Conservation (phyloP, 1,140 invertebrate species). For the Eupeodes corollae region DNA sequence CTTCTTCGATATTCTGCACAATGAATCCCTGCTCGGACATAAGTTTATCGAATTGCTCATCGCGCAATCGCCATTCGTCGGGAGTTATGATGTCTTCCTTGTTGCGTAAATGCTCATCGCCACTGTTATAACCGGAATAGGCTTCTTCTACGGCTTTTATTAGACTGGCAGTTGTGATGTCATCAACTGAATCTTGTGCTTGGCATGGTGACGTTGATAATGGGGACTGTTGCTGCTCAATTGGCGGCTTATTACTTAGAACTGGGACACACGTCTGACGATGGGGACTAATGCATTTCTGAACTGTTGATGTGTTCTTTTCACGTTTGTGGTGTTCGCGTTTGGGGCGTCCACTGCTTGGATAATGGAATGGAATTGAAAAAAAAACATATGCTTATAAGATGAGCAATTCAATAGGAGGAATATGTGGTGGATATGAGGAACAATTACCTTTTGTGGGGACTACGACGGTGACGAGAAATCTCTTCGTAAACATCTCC, state of each 20-base stretch:
- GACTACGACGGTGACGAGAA: conserved; percentile 30
- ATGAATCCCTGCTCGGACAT: conserved; percentile 59
- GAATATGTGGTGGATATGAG: not conserved
- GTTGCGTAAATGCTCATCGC: conserved; percentile 58
- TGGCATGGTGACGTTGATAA: not conserved
- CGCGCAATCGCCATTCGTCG: conserved; percentile 51
- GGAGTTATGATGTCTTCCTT: conserved; percentile 43
- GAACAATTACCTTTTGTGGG: conserved; percentile 25
- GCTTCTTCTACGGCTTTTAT: conserved; percentile 30
- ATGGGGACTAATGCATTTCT: conserved; percentile 23
- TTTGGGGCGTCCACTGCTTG: conserved; percentile 23
- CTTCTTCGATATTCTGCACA: conserved; percentile 82
- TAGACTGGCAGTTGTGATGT: conserved; percentile 13
- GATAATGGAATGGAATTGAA: not conserved
- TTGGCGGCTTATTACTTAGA: not conserved
- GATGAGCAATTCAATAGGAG: not conserved
- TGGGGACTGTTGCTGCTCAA: not conserved
- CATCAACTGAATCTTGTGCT: not conserved
- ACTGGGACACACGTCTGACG: not conserved
- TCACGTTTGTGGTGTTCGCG: conserved; percentile 28
- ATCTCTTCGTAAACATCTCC: conserved; percentile 31
- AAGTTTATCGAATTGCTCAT: conserved; percentile 58
- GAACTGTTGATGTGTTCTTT: conserved; percentile 18
- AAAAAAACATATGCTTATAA: not conserved
- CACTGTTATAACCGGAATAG: conserved; percentile 58